Conservation (phyloP, 2,888 invertebrate species). For the Eupithecia pulchellata region DNA sequence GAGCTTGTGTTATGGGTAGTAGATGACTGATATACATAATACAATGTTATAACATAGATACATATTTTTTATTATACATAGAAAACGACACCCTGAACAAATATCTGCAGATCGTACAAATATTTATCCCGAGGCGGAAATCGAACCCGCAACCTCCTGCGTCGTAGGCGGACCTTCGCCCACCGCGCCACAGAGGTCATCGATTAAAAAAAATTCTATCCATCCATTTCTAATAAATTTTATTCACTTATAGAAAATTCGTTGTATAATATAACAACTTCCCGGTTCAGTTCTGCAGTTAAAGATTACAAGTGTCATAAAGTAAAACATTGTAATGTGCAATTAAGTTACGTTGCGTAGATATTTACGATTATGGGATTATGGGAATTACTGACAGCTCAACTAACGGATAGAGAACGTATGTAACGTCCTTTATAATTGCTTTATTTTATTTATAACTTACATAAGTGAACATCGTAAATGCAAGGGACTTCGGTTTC, state of each 20-base stretch:
- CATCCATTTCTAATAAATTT: background rate
- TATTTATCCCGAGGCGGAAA: too few species aligned
- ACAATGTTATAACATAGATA: too few species aligned
- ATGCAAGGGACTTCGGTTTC: background rate
- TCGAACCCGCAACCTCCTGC: too few species aligned
- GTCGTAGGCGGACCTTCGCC: too few species aligned
- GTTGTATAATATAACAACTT: conserved; percentile 6
- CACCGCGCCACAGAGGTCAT: too few species aligned
- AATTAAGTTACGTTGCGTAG: conserved; percentile 15
- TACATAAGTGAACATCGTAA: background rate
- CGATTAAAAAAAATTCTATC: too few species aligned
- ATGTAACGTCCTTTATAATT: background rate
- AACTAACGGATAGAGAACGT: background rate
- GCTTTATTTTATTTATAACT: too few species aligned
- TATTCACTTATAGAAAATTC: background rate
- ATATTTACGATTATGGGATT: background rate
- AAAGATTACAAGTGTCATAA: conserved; percentile 6
- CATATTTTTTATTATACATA: too few species aligned
- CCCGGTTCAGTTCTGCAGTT: conserved; percentile 17
- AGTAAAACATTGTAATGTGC: conserved; percentile 20
- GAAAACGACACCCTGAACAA: too few species aligned
- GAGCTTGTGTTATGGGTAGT: too few species aligned
- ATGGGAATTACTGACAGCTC: background rate
- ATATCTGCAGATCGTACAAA: too few species aligned
- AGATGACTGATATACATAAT: too few species aligned